Base-by-base conservation (phyloP, 1,140 invertebrate species). In the Lepidotrigona ventralis region DNA sequence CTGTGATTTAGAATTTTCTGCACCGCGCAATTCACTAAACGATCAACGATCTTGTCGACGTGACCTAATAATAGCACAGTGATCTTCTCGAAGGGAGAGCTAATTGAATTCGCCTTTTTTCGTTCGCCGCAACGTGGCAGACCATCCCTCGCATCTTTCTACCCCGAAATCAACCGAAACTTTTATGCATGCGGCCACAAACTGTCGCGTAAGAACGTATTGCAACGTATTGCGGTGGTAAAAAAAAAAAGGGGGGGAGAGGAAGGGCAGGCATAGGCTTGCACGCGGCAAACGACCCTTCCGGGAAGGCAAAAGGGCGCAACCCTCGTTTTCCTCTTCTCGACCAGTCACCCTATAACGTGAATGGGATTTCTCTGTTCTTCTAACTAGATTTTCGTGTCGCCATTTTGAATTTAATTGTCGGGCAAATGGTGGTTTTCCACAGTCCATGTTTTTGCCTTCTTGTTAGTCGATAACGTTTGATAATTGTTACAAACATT, bases 371-470 rank as follows among this genome's bases (percentile, higher is more conserved):
- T 39, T 73, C 68, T 71, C 71, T 83, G 58, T 76, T 85, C 74
- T 29, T 54, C 19, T 78, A 85, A 78, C 81, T 84, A 89, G 73
- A n/a, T 66, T 85, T 79, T 86, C 79, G 78, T 66, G 90, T 89
- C 93, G 93, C 93, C 93, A 94, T 94, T 88, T 93, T 94, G 91
- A 87, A 93, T 92, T 93, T 90, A 93, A 94, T 93, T 91, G 90
- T 88, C 85, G 88, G 90, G 91, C 93, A 94, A 94, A 94, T 94
- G 93, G 93, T 90, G 39, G 8, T n/a, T 46, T 46, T 8, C 8
- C 8, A 46, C 8, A 8, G 8, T 8, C 39, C 39, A 0, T 46
- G 8, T 46, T 46, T 8, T n/a, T n/a, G n/a, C n/a, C n/a, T n/a
- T n/a, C n/a, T n/a, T n/a, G n/a, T n/a, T n/a, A n/a, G n/a, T n/a